Percentiles rank a stretch among this genome's conserved stretches.
Conservation (phyloP, 2,113 vertebrate genomes). For the Gymnocephalus cernua region DNA sequence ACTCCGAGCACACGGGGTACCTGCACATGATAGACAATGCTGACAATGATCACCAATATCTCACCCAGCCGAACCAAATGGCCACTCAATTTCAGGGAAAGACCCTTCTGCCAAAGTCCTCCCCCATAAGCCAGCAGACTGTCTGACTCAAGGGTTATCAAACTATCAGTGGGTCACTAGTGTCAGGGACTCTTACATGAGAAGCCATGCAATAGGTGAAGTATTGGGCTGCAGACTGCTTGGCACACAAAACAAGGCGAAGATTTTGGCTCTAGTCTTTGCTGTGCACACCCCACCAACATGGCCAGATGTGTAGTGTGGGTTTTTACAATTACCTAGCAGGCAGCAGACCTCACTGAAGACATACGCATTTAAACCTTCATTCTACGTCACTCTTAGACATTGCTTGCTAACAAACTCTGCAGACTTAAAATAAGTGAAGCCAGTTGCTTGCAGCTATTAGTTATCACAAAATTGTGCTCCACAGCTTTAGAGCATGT, state of each 20-base stretch:
- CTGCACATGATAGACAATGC: no score
- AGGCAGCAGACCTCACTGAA: not conserved
- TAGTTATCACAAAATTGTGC: not conserved
- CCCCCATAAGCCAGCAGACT: not conserved
- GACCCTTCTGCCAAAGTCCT: conserved; percentile 26
- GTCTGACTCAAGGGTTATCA: conserved; percentile 24
- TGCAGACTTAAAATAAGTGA: not conserved
- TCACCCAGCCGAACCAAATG: not conserved
- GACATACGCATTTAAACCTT: not conserved
- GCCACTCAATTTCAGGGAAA: not conserved
- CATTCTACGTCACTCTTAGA: not conserved
- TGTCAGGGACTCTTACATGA: not conserved
- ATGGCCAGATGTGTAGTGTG: not conserved
- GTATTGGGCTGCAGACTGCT: not conserved
- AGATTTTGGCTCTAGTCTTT: conserved; percentile 6
- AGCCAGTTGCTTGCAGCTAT: not conserved
- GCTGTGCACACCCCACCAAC: not conserved
- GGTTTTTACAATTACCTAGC: not conserved
- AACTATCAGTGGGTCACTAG: conserved; percentile 20
- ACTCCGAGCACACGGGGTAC: not conserved
- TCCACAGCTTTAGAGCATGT: not conserved
- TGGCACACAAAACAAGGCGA: not conserved
- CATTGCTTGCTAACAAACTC: not conserved
- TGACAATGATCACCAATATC: no score
- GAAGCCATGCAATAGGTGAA: not conserved